Percentiles rank a stretch among this genome's conserved stretches.
Evolutionary conservation across 1,140 invertebrate genomes (phyloP).

Genomic region (Branchinecta lynchi): DNA sequence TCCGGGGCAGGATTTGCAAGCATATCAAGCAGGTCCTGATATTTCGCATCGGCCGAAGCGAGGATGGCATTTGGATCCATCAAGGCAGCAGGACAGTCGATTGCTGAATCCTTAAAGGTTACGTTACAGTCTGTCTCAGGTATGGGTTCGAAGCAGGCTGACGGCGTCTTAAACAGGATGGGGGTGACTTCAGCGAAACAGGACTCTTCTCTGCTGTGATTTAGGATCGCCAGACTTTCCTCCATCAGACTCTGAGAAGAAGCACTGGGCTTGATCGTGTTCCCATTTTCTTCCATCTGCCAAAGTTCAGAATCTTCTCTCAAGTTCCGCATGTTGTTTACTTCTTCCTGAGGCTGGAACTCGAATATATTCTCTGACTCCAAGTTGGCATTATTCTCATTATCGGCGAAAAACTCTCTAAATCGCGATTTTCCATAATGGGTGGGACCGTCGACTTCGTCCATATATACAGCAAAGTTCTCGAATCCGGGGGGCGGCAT

Average conservation of each 20-base stretch:
- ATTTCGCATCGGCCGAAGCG: constrained; percentile 21
- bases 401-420: neutral
- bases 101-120: neutral
- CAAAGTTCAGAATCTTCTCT: neutral
- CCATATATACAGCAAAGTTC: neutral
- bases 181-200: constrained; percentile 41
- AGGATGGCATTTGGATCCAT: neutral
- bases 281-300: neutral
- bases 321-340: neutral
- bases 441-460: neutral
- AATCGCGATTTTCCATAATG: neutral
- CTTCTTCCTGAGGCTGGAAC: neutral
- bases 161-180: constrained; percentile 18
- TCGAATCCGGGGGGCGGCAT: neutral
- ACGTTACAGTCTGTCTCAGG: neutral
- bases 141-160: neutral
- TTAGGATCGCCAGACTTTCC: constrained; percentile 34
- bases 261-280: neutral
- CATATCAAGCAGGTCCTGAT: constrained; percentile 18
- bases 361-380: neutral
- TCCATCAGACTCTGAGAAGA: neutral
- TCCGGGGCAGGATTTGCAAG: constrained; percentile 18
- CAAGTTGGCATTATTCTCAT: neutral
- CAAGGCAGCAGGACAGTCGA: neutral
- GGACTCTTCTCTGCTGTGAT: constrained; percentile 40